These are phyloP conservation scores for Diorhabda carinulata DNA, from an alignment of 1,140 invertebrate species.

Conservation along the genomic window DNA sequence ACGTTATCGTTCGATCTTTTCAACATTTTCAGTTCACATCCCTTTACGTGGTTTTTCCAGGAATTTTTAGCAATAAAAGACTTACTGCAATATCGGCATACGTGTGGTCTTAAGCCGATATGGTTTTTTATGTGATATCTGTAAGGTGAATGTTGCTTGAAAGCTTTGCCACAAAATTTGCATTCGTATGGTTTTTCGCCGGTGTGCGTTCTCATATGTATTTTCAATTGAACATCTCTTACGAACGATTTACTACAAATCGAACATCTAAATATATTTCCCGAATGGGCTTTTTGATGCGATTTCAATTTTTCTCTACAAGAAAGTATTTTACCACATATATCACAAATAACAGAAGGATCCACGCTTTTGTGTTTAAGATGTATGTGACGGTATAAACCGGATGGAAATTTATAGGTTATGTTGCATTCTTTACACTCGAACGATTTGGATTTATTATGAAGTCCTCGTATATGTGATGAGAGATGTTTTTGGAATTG, in stretches of 20 bases:
- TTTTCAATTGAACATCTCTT: background rate
- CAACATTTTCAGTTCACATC: background rate
- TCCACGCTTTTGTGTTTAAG: conserved; percentile 39
- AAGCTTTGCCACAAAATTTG: conserved; percentile 64
- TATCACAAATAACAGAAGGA: conserved; percentile 56
- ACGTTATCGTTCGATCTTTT: no score
- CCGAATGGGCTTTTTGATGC: conserved; percentile 66
- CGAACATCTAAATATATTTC: conserved; percentile 67
- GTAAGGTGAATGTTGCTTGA: conserved; percentile 59
- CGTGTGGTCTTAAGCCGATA: conserved; percentile 22
- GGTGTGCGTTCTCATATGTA: conserved; percentile 22
- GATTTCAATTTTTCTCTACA: conserved; percentile 67
- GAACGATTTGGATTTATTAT: conserved; percentile 41
- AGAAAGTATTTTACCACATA: conserved; percentile 75
- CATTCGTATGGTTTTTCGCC: conserved; percentile 68
- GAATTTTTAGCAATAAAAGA: conserved; percentile 16
- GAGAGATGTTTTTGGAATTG: conserved; percentile 44
- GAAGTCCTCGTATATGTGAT: conserved; percentile 41
- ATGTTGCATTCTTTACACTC: conserved; percentile 38
- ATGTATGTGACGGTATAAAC: conserved; percentile 33
- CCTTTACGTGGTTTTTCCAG: conserved; percentile 11
- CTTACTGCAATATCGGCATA: conserved; percentile 17
- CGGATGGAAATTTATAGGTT: conserved; percentile 1
- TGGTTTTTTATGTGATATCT: conserved; percentile 22
- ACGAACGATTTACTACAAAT: conserved; percentile 64